Evolutionary conservation across 1,140 invertebrate species (phyloP).

Genomic region (roundworm (Caenorhabditis elegans)): WBcel235 BX284603.4:9025501-9026000

Average conservation of each 20-base stretch:
- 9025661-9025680: conserved; percentile 27
- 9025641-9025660: conserved; percentile 47
- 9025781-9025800: conserved; percentile 44
- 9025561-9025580: not conserved
- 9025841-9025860: conserved; percentile 46
- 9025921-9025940: conserved; percentile 44
- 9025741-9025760: not conserved
- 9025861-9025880: conserved; percentile 40
- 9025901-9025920: conserved; percentile 47
- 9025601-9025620: conserved; percentile 50
- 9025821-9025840: conserved; percentile 45
- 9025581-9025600: conserved; percentile 42
- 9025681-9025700: conserved; percentile 26
- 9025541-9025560: not conserved
- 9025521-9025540: not conserved
- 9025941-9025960: conserved; percentile 45
- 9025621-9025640: conserved; percentile 47
- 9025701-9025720: conserved; percentile 42
- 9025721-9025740: not conserved
- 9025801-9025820: conserved; percentile 47
- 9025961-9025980: conserved; percentile 50
- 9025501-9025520: conserved; percentile 33
- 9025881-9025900: conserved; percentile 32
- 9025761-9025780: conserved; percentile 2
- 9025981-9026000: conserved; percentile 40